Evolutionary conservation across 2,888 invertebrate genomes (phyloP).

Genomic region (Hyalella azteca): DNA sequence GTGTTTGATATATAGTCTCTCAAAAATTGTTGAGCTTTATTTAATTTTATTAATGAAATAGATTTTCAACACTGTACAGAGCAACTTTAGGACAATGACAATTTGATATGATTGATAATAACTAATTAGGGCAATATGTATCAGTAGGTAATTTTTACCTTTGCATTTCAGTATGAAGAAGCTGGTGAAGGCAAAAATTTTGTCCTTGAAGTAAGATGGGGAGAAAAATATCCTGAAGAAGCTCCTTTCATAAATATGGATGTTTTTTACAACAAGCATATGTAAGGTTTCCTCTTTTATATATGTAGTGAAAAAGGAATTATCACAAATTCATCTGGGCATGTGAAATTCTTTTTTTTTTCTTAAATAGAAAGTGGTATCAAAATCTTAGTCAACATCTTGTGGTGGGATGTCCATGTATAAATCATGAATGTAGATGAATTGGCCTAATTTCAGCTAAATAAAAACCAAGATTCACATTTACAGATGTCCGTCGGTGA

Average conservation of each 20-base stretch:
- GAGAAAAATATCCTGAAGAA: constrained; percentile 81
- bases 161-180: constrained; percentile 74
- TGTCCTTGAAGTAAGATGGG: constrained; percentile 87
- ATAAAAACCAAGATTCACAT: no score
- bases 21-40: not conserved
- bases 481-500: constrained; percentile 72
- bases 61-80: not conserved
- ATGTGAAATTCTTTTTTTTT: not conserved
- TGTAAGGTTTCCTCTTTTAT: constrained; percentile 71
- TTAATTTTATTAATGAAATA: not conserved
- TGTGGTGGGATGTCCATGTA: no score
- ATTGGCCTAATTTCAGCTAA: no score
- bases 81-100: not conserved
- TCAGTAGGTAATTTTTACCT: not conserved
- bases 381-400: no score
- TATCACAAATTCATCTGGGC: no score
- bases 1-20: not conserved
- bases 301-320: no score
- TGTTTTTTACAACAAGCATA: constrained; percentile 89
- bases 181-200: constrained; percentile 81
- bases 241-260: constrained; percentile 83
- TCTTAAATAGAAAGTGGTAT: not conserved
- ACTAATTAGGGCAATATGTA: not conserved
- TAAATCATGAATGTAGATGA: no score
- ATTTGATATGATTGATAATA: not conserved